Percentiles rank a stretch among this genome's conserved stretches.
These are phyloP conservation scores for Gavia stellata DNA, from an alignment of 2,113 vertebrate species.

Conservation along the genomic window DNA sequence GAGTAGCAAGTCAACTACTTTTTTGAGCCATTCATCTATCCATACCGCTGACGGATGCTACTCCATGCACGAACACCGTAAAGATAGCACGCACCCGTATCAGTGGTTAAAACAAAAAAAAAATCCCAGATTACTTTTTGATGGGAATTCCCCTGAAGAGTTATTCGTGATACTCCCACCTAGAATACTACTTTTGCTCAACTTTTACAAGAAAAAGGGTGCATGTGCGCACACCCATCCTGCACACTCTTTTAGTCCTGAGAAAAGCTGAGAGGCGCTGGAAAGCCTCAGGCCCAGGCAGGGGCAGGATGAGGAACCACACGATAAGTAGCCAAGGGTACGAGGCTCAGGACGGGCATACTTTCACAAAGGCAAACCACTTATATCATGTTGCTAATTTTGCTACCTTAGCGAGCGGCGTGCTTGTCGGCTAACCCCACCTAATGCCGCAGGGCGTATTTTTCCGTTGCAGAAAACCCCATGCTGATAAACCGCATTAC, in stretches of 20 bases:
- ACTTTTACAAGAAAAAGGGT: not conserved
- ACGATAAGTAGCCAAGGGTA: not conserved
- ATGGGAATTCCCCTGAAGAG: not conserved
- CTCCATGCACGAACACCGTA: accelerated
- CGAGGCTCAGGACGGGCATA: not conserved
- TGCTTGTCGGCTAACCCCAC: not conserved
- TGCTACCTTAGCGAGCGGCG: not conserved
- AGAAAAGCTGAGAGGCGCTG: accelerated
- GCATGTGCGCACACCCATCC: accelerated
- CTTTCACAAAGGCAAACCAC: not conserved
- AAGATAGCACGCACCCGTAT: accelerated
- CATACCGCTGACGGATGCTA: not conserved
- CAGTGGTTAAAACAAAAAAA: not conserved
- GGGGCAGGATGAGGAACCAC: not conserved
- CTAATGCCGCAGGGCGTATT: not conserved
- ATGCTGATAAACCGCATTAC: not conserved
- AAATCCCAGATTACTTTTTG: not conserved
- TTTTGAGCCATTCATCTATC: not conserved
- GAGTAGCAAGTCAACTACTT: not conserved
- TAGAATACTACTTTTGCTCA: not conserved
- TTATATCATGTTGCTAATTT: slow-evolving; percentile 13
- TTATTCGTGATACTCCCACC: too few relatives aligned
- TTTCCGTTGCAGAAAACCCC: not conserved
- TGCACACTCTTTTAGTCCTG: accelerated
- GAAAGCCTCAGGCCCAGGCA: not conserved